Percentiles rank a stretch among this genome's conserved stretches.
Evolutionary conservation across 2,797 vertebrate species (phyloP).

Genomic region (Acanthis flammea): DNA sequence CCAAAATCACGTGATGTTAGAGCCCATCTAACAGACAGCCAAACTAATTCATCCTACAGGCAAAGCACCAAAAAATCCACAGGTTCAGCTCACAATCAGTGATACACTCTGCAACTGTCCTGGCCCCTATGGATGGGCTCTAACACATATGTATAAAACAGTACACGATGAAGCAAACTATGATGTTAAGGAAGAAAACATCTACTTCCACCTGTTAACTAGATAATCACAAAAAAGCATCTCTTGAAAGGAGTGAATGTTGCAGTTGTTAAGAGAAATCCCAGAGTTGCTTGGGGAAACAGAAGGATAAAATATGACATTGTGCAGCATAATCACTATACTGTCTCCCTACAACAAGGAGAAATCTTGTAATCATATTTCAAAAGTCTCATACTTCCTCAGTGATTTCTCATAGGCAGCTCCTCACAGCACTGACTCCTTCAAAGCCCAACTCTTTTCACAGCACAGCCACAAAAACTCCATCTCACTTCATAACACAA

Average conservation of each 20-base stretch:
- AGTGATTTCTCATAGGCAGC: no score
- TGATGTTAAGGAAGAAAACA: background rate
- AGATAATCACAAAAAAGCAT: background rate
- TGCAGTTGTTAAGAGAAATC: background rate
- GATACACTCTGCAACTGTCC: background rate
- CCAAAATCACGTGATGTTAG: background rate
- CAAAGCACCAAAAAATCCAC: background rate
- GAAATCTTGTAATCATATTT: no score
- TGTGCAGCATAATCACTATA: background rate
- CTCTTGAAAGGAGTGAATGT: background rate
- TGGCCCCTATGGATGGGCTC: rapidly evolving
- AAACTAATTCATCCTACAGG: background rate
- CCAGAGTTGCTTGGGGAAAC: background rate
- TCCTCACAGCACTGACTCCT: no score
- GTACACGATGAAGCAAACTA: background rate
- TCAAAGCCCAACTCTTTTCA: no score
- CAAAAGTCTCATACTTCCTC: no score
- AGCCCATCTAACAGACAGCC: background rate
- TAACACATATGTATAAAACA: background rate
- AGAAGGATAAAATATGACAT: background rate
- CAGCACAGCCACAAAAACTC: no score
- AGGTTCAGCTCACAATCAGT: background rate
- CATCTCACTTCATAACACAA: no score
- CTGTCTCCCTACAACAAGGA: background rate
- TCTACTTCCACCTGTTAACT: background rate